Conservation (phyloP, 37 sponge, comb jelly and placozoan species). For the Hormiphora californensis region DNA sequence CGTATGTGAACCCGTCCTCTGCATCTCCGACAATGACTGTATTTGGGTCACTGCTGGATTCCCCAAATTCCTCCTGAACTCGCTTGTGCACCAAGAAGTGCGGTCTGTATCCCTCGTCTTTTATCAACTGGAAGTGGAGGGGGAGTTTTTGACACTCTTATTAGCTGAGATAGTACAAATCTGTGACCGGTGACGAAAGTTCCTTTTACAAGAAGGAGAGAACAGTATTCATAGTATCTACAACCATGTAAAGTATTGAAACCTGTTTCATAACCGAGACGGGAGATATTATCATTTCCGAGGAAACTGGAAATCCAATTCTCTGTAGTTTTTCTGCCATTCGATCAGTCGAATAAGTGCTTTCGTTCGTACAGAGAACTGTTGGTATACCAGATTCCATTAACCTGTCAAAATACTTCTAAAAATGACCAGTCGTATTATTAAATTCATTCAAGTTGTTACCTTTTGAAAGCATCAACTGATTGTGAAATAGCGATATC, state of each 20-base stretch:
- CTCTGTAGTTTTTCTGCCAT: not conserved
- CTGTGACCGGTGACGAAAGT: not conserved
- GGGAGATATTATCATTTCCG: not conserved
- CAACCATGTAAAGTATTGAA: not conserved
- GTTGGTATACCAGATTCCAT: not conserved
- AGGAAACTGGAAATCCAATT: constrained; percentile 2
- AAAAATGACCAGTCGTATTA: not conserved
- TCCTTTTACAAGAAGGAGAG: too few species aligned
- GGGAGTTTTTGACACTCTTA: too few species aligned
- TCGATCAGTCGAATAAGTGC: not conserved
- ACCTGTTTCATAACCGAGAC: constrained; percentile 29
- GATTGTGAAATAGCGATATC: constrained; percentile 15
- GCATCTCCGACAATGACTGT: constrained; percentile 36
- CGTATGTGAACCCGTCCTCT: constrained; percentile 18
- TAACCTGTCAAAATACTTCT: not conserved
- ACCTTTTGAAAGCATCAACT: constrained; percentile 22
- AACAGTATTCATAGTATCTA: not conserved
- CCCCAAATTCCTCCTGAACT: constrained; percentile 25
- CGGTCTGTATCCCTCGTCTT: constrained; percentile 1
- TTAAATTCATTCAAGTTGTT: not conserved
- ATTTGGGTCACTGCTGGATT: not conserved
- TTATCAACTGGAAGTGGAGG: not conserved
- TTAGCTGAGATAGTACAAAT: not conserved
- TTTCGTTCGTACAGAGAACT: constrained; percentile 30
- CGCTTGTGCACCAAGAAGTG: constrained; percentile 6